Conservation (phyloP, 2,888 invertebrate genomes). For the Pemphredon lugubris region DNA sequence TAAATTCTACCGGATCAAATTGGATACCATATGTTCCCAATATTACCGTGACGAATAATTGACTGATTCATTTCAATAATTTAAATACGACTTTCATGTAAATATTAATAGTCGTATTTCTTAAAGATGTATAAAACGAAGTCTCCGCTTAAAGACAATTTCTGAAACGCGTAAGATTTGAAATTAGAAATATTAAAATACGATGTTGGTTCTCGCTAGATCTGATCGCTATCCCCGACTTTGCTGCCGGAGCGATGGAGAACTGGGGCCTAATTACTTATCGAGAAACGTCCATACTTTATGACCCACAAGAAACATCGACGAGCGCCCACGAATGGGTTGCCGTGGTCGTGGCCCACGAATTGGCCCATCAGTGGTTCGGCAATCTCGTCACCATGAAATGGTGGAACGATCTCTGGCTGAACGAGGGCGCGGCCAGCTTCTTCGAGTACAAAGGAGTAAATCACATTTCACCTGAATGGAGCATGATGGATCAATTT, state of each 20-base stretch:
- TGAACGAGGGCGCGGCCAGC: conserved; percentile 93
- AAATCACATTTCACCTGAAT: conserved; percentile 84
- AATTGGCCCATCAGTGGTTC: conserved; percentile 93
- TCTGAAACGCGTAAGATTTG: neutral
- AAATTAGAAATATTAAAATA: too few species aligned
- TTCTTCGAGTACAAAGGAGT: conserved; percentile 90
- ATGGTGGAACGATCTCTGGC: conserved; percentile 97
- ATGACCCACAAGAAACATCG: conserved; percentile 85
- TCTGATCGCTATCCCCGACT: conserved; percentile 88
- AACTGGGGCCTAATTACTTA: conserved; percentile 93
- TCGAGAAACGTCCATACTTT: conserved; percentile 86
- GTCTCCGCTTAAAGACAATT: too few species aligned
- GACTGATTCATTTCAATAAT: too few species aligned
- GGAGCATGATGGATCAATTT: conserved; percentile 88
- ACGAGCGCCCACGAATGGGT: conserved; percentile 86
- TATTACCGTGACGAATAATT: too few species aligned
- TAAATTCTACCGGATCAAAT: too few species aligned
- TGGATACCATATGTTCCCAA: too few species aligned
- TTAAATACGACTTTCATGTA: too few species aligned
- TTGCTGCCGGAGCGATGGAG: conserved; percentile 87
- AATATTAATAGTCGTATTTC: too few species aligned
- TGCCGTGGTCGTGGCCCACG: conserved; percentile 86
- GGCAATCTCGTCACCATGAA: conserved; percentile 96
- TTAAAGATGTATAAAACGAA: neutral
- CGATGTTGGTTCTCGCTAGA: conserved; percentile 80